Conservation (phyloP, 2,888 invertebrate species). For the Brachylomia viminalis region DNA sequence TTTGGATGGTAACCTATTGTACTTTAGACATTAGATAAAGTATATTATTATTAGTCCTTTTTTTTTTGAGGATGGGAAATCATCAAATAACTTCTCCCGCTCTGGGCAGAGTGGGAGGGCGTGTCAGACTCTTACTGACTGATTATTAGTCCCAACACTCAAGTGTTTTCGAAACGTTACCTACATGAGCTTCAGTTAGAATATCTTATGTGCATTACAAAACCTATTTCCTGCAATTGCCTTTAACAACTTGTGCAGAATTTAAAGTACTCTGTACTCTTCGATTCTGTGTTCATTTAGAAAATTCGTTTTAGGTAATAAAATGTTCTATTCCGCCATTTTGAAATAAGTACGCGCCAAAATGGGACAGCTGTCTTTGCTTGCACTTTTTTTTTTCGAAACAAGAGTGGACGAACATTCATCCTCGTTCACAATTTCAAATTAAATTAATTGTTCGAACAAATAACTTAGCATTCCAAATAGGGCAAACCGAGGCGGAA, state of each 20-base stretch:
- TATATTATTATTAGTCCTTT: conserved; percentile 1
- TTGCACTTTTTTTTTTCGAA: conserved; percentile 1
- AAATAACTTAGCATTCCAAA: conserved; percentile 39
- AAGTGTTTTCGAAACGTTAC: conserved; percentile 20
- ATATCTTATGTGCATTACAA: conserved; percentile 44
- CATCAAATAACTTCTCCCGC: too few relatives aligned
- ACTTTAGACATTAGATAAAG: background rate
- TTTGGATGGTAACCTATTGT: background rate
- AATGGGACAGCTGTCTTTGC: conserved; percentile 23
- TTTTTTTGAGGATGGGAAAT: too few relatives aligned
- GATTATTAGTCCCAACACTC: too few relatives aligned
- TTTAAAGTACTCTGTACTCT: conserved; percentile 37
- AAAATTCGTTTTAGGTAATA: conserved; percentile 19
- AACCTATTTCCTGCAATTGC: conserved; percentile 51
- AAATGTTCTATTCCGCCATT: conserved; percentile 26
- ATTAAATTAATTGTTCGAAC: conserved; percentile 27
- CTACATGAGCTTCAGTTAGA: conserved; percentile 16
- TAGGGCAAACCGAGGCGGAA: conserved; percentile 52
- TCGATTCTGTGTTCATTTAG: conserved; percentile 2
- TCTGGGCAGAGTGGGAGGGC: too few relatives aligned
- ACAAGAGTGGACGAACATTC: conserved; percentile 25
- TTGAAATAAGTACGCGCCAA: conserved; percentile 31
- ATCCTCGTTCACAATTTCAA: conserved; percentile 47
- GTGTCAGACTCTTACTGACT: too few relatives aligned
- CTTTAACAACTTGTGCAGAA: conserved; percentile 44